phyloP scores from a whole-genome alignment of 2,888 invertebrate genomes.

The Blastobasis adustella region DNA sequence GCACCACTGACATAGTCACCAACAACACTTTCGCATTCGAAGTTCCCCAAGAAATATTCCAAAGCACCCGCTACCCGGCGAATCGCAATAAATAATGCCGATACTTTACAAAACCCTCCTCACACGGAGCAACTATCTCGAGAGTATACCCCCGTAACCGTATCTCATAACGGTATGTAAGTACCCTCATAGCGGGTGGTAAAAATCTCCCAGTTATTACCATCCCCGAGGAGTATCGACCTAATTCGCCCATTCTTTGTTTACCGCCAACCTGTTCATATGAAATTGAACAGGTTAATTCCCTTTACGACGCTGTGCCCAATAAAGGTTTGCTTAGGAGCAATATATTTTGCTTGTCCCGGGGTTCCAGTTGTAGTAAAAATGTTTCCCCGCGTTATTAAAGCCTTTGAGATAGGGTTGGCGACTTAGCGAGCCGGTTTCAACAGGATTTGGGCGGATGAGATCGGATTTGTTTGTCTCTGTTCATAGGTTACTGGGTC shows the following conservation, averaged over 20 bases:
- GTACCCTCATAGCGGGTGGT: neutral
- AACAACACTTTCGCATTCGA: too few species aligned
- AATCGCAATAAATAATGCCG: too few species aligned
- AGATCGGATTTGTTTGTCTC: neutral
- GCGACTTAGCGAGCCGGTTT: too few species aligned
- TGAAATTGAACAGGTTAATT: constrained; percentile 26
- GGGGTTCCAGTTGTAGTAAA: constrained; percentile 11
- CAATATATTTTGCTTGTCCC: constrained; percentile 21
- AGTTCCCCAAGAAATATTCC: too few species aligned
- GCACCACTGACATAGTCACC: too few species aligned
- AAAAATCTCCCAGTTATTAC: neutral
- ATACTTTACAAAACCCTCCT: too few species aligned
- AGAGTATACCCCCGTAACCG: too few species aligned
- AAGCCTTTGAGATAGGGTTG: constrained; percentile 1
- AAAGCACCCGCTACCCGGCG: too few species aligned
- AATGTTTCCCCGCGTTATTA: constrained; percentile 18
- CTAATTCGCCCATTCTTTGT: constrained; percentile 10
- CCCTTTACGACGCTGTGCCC: constrained; percentile 21
- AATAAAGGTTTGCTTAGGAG: constrained; percentile 23
- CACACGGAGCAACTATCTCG: too few species aligned
- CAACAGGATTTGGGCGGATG: neutral
- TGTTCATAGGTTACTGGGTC: neutral
- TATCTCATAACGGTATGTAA: too few species aligned
- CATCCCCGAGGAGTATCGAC: constrained; percentile 2
- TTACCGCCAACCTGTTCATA: constrained; percentile 20